These are phyloP conservation scores for Carassius gibelio DNA, from an alignment of 2,113 vertebrate genomes.

Conservation along the genomic window DNA sequence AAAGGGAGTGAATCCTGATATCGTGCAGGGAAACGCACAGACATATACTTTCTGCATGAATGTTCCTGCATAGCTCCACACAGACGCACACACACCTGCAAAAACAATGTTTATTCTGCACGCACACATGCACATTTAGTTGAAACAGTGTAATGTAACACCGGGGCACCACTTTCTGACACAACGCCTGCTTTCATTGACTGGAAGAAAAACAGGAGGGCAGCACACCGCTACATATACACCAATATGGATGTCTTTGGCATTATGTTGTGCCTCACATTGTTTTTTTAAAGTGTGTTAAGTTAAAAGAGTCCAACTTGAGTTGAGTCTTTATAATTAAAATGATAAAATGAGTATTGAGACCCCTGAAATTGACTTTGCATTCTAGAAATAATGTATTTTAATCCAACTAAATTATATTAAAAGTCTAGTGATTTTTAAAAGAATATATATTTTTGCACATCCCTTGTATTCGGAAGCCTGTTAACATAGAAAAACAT, in stretches of 20 bases:
- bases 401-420: background rate
- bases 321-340: too few species aligned
- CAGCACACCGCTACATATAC: too few species aligned
- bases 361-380: background rate
- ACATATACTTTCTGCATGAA: background rate
- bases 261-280: too few species aligned
- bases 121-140: slow-evolving; percentile 4
- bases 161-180: slow-evolving; percentile 25
- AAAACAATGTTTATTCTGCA: background rate
- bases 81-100: slow-evolving; percentile 42
- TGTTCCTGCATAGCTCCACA: background rate
- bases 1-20: slow-evolving; percentile 4
- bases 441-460: background rate
- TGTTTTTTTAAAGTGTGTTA: too few species aligned
- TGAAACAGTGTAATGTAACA: slow-evolving; percentile 52
- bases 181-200: slow-evolving; percentile 51
- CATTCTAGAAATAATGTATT: background rate
- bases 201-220: background rate
- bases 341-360: background rate
- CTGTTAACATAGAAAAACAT: background rate
- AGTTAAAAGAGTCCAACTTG: too few species aligned
- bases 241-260: too few species aligned
- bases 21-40: background rate
- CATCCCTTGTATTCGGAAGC: background rate
- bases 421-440: background rate